Percentiles rank a stretch among this genome's conserved stretches.
These are phyloP conservation scores for Tipula unca DNA, from an alignment of 2,888 invertebrate genomes.

Conservation along the genomic window DNA sequence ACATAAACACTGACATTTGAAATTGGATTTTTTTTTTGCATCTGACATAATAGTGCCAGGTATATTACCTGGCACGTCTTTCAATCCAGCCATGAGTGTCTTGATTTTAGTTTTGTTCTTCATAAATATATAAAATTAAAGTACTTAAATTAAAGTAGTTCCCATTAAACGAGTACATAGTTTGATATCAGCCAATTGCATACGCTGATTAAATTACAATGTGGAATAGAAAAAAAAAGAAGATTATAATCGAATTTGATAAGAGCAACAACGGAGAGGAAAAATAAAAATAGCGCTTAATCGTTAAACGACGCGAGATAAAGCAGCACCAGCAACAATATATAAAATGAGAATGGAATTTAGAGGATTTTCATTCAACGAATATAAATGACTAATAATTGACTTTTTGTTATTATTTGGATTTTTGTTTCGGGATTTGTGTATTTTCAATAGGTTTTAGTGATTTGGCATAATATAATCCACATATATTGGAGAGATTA, in stretches of 20 bases:
- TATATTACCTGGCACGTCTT: neutral
- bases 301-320: neutral
- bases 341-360: neutral
- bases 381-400: neutral
- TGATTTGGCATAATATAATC: neutral
- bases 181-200: neutral
- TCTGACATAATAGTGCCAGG: neutral
- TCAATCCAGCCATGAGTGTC: neutral
- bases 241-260: constrained; percentile 8
- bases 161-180: neutral
- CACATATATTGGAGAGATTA: neutral
- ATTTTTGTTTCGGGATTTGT: neutral
- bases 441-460: neutral
- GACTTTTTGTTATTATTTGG: too few species aligned
- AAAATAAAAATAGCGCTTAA: neutral
- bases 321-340: neutral
- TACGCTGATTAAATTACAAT: neutral
- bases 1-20: neutral
- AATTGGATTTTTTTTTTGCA: neutral
- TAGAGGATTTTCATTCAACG: neutral
- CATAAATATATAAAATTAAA: neutral
- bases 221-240: neutral
- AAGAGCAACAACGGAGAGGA: neutral
- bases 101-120: neutral
- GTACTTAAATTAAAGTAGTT: neutral